Base-by-base conservation (phyloP, 2,797 vertebrate genomes). In the Adrianichthys oophorus region DNA sequence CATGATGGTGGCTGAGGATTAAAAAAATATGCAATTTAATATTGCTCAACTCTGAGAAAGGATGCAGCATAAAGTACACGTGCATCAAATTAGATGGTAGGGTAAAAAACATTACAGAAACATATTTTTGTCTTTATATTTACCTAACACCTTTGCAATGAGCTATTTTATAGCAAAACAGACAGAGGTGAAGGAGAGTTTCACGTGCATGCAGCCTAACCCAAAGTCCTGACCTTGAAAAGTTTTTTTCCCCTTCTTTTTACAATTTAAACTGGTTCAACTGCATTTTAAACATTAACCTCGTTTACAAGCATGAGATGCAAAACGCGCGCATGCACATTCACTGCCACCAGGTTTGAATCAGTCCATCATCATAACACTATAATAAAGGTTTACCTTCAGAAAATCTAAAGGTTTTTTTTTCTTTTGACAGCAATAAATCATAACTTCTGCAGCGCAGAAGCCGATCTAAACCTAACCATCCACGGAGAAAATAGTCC, bases 51-150 rank as follows among this genome's bases (percentile, higher is more conserved):
- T 79, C 26, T 43, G 53, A 67, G 32, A 74, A 69, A 63, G 80
- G 49, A 84, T 80, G 73, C 75, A 85, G 82, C 59, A 56, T 24
- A 29, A 55, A 62, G 51, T 49, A 66, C 68, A 75, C 66, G 68
- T 63, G 63, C 60, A 46, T 72, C 58, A 58, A 57, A 70, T 70
- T 49, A 51, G 74, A 67, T 52, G 23, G 47, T 5, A 32, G 4
- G 3, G 6, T 1, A 4, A 4, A 13, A 2, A 26, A 29, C n/a
- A 21, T 77, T 69, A 67, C 64, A 77, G 68, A 75, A 86, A 83
- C 65, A 23, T 56, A 63, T 41, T 26, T 69, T 67, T 73, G 45
- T 42, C 56, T 64, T 53, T 72, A 4, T 23, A 56, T 32, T 8
- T 12, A 12, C 12, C 32, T 37, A 29, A 29, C 26, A 29, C 5